Evolutionary conservation across 2,888 invertebrate species (phyloP), one percentile per base, ranked within the genome.

Genomic region (Ophion ventricosus): DNA sequence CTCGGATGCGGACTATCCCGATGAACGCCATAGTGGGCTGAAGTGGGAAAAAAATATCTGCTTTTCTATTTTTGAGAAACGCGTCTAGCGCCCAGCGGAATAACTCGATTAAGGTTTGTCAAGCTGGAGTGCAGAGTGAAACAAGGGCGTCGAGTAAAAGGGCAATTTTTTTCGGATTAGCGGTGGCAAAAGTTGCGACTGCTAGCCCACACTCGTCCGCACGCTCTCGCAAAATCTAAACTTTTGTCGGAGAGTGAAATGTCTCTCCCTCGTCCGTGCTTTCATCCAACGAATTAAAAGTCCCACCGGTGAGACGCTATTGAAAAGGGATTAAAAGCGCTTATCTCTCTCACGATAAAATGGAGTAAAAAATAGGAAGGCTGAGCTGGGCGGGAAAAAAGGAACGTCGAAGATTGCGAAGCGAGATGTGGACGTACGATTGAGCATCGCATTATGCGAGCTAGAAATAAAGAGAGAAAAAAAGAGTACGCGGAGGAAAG

Each of bases 361-460:
- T 40, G 5, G 23, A 76, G 66, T n/a, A 59, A 77, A 59, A 57
- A 25, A 77, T 56, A 17, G 20, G 20, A 20, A 29, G 29, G 59
- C 40, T 57, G 66, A 77, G 54, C 11, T 5, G 5, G 1, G 64
- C 17, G 23, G 63, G 35, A 43, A 54, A 25, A 40, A 57, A 54
- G 35, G 10, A 63, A n/a, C 11, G 69, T 14, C 26, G 59, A 49
- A 77, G 54, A 78, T 79, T 64, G 54, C 49, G 26, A 72, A 29
- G 70, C 35, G 57, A 54, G 23, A 8, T 77, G 17, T 4, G 78
- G 70, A 70, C 59, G 72, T 56, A 35, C 54, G 79, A 72, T 79
- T 79, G 56, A 56, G 56, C 20, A 63, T 29, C 25, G 23, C 35
- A 49, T 17, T 23, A 59, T 61, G 23, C 40, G 72, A n/a, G 11